These are phyloP conservation scores for Mizuhopecten yessoensis DNA, from an alignment of 1,140 invertebrate species.

Conservation along the genomic window DNA sequence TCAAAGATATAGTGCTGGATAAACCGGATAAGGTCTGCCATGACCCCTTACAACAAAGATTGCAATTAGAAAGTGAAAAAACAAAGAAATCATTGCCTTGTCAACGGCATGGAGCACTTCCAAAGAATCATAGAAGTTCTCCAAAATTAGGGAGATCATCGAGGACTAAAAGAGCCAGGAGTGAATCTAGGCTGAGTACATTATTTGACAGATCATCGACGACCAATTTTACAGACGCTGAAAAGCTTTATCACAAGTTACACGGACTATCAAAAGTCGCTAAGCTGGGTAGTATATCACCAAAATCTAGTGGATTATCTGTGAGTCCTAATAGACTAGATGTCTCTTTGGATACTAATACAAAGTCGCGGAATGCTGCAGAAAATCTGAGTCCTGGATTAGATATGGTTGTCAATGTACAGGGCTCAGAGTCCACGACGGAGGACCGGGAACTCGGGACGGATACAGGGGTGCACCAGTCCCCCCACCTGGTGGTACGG, in stretches of 20 bases:
- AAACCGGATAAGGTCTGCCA: not conserved
- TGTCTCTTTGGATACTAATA: not conserved
- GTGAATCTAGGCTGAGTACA: not conserved
- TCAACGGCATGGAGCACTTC: not conserved
- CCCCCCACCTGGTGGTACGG: slow-evolving; percentile 60
- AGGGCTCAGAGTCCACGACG: not conserved
- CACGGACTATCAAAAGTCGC: slow-evolving; percentile 46
- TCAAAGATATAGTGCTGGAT: not conserved
- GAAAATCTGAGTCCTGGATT: not conserved
- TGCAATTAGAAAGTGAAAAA: not conserved
- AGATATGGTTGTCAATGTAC: not conserved
- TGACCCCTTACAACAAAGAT: not conserved
- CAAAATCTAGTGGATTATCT: not conserved
- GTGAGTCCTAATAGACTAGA: not conserved
- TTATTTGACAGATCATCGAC: not conserved
- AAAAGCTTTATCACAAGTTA: slow-evolving; percentile 61
- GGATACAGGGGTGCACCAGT: not conserved
- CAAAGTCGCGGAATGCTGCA: not conserved
- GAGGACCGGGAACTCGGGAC: not conserved
- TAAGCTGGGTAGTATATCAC: slow-evolving; percentile 40
- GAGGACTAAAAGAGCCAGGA: not conserved
- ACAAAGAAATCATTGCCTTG: not conserved
- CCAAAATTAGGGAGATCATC: not conserved
- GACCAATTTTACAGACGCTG: slow-evolving; percentile 59
- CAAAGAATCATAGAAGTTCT: not conserved